These are phyloP conservation scores for Sphaerodactylus townsendi DNA, from an alignment of 2,113 vertebrate species.

Conservation along the genomic window DNA sequence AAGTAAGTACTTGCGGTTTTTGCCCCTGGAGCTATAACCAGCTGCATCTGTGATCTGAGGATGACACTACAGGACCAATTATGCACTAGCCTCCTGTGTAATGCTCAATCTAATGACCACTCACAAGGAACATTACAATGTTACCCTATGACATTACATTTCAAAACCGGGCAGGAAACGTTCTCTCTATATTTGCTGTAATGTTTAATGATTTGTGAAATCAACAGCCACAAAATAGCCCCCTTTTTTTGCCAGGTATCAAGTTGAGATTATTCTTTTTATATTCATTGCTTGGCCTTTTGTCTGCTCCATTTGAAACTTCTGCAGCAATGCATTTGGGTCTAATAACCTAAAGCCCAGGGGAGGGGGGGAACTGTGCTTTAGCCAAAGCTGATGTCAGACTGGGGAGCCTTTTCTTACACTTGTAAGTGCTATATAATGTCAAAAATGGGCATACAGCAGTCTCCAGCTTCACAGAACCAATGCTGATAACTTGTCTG, in stretches of 20 bases:
- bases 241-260: slow-evolving; percentile 30
- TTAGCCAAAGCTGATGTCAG: slow-evolving; percentile 36
- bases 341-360: slow-evolving; percentile 52
- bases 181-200: slow-evolving; percentile 62
- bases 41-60: slow-evolving; percentile 21
- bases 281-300: slow-evolving; percentile 37
- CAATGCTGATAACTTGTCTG: neutral
- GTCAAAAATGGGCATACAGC: slow-evolving; percentile 31
- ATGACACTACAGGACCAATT: slow-evolving; percentile 24
- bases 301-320: slow-evolving; percentile 39
- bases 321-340: slow-evolving; percentile 29
- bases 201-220: slow-evolving; percentile 71
- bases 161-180: slow-evolving; percentile 46
- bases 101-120: slow-evolving; percentile 32
- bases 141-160: slow-evolving; percentile 37
- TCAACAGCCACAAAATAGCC: slow-evolving; percentile 45
- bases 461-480: slow-evolving; percentile 22
- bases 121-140: slow-evolving; percentile 16
- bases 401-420: slow-evolving; percentile 42
- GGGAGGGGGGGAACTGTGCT: neutral
- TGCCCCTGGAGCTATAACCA: slow-evolving; percentile 24
- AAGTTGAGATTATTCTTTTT: slow-evolving; percentile 52
- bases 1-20: slow-evolving; percentile 14
- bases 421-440: slow-evolving; percentile 41
- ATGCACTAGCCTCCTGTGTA: neutral